Evolutionary conservation across 2,113 vertebrate genomes (phyloP).

Genomic region (Paraplagusia blochii): DNA sequence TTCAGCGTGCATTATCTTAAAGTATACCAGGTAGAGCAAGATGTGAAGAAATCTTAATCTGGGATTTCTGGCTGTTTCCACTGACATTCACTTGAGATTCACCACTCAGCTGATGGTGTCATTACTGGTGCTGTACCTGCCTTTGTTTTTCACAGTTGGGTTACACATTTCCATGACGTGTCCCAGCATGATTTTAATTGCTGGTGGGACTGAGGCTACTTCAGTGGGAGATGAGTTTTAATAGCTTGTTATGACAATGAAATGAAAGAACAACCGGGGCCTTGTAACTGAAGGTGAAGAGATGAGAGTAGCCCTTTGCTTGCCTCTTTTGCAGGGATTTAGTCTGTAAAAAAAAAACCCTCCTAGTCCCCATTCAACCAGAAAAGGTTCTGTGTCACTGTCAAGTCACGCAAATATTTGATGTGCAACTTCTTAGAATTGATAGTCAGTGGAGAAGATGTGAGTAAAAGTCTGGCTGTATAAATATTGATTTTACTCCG

Average conservation of each 20-base stretch:
- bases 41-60: conserved; percentile 44
- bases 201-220: conserved; percentile 72
- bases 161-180: conserved; percentile 67
- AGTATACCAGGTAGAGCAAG: conserved; percentile 44
- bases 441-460: too few species aligned
- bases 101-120: conserved; percentile 60
- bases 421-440: not conserved
- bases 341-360: not conserved
- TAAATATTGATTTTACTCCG: too few species aligned
- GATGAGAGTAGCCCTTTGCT: conserved; percentile 51
- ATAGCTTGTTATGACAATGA: conserved; percentile 76
- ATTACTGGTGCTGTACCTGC: conserved; percentile 50
- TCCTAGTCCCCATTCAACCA: too few species aligned
- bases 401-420: not conserved
- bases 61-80: conserved; percentile 44
- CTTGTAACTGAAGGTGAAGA: conserved; percentile 28
- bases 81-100: conserved; percentile 59
- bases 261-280: conserved; percentile 62
- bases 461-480: too few species aligned
- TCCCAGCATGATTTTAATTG: conserved; percentile 84
- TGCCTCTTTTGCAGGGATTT: conserved; percentile 45
- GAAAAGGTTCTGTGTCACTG: not conserved
- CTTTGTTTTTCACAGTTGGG: conserved; percentile 67
- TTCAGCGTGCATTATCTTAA: conserved; percentile 18
- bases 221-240: conserved; percentile 69